Evolutionary conservation across 2,888 invertebrate genomes (phyloP), one percentile per base, ranked within the genome.

Genomic region (Tolmerus cingulatus): DNA sequence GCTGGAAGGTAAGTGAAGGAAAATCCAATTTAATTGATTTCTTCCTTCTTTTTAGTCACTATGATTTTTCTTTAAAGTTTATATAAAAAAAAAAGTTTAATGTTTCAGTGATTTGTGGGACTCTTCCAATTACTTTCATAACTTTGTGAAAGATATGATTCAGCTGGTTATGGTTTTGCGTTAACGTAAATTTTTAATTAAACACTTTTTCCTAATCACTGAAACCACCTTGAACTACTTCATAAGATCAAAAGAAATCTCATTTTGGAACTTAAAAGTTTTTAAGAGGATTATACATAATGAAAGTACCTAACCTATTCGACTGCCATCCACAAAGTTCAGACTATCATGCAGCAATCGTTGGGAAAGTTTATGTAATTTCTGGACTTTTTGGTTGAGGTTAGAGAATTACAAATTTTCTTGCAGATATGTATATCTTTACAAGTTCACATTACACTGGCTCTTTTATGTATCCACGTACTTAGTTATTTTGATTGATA

Each of bases 1-100:
- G 96, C 97, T 86, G 96, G 97, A 88, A 93, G 95, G 95, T 95
- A 91, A 93, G 93, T 92, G 84, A 16, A 87, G 2, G 43, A 19
- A 79, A 86, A n/a, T 27, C 27, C 27, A 84, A 55, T 34, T 37
- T 37, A 14, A 40, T 74, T 37, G 66, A 37, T n/a, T 82, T 57
- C 7, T 30, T 82, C 14, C 40, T 40, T 40, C 40, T 23, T 51
- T 19, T 27, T 66, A 66, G 66, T 66, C 66, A 27, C 66, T 66
- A 23, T 66, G 27, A 57, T 57, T 57, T 57, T 23, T 57, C 19
- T 23, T 9, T 19, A 9, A 19, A 66, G 19, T 66, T 66, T 66
- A 4, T 43, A 12, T 3, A 43, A 43, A 43, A 46, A 46, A 46
- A 57, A 16, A n/a, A 66, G 19, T 66, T 66, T 66, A 12, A 23